Conservation (phyloP, 1,140 invertebrate genomes). For the Drosophila melanica region DNA sequence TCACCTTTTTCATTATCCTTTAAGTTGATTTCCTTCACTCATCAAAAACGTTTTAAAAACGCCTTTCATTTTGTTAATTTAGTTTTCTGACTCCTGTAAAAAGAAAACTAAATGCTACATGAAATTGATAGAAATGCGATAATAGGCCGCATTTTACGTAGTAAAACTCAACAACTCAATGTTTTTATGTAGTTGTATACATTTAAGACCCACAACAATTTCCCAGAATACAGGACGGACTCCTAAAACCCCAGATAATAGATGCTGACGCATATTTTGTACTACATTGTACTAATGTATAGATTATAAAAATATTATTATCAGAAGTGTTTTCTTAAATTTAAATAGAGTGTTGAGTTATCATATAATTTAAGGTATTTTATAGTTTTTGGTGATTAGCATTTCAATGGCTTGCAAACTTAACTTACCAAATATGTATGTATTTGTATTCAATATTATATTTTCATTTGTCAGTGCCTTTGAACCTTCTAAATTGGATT, state of each 20-base stretch:
- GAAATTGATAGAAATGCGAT: conserved; percentile 61
- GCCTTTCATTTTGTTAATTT: conserved; percentile 53
- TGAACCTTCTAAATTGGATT: conserved; percentile 9
- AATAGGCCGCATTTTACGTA: conserved; percentile 52
- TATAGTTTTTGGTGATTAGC: conserved; percentile 18
- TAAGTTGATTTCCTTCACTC: conserved; percentile 64
- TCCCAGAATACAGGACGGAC: neutral
- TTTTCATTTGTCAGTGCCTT: conserved; percentile 33
- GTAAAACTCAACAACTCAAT: conserved; percentile 50
- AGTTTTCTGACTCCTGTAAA: conserved; percentile 72
- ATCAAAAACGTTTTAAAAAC: conserved; percentile 57
- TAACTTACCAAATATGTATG: conserved; percentile 73
- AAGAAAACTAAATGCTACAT: conserved; percentile 76
- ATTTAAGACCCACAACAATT: neutral
- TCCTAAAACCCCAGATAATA: neutral
- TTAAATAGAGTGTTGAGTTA: conserved; percentile 41
- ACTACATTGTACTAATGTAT: neutral
- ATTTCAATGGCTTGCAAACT: conserved; percentile 34
- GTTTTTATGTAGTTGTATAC: neutral
- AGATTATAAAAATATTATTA: neutral
- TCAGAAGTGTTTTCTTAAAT: neutral
- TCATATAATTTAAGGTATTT: conserved; percentile 18
- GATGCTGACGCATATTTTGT: neutral
- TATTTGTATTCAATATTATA: conserved; percentile 25
- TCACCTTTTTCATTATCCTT: conserved; percentile 68